Conservation (phyloP, 2,888 invertebrate genomes). For the Archips crataeganus region DNA sequence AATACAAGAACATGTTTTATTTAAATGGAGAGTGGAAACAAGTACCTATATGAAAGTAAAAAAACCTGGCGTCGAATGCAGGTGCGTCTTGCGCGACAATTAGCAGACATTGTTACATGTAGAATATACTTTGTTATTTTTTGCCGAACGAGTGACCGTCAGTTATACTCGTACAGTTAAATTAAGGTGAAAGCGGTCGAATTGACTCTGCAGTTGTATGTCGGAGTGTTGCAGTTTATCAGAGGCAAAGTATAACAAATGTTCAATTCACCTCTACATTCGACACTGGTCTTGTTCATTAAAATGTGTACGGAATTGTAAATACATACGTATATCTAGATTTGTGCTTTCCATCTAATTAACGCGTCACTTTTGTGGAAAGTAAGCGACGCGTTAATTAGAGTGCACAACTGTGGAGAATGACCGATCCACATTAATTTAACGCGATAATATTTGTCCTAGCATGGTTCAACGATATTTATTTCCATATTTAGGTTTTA, state of each 20-base stretch:
- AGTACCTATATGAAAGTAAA: neutral
- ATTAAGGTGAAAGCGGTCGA: neutral
- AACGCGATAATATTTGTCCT: neutral
- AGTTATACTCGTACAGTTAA: neutral
- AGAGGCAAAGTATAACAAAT: too few relatives aligned
- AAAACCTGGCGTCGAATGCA: constrained; percentile 7
- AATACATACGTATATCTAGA: neutral
- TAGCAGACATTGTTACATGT: constrained; percentile 1
- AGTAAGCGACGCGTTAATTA: too few relatives aligned
- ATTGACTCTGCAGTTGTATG: neutral
- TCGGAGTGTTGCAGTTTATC: neutral
- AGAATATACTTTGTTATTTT: neutral
- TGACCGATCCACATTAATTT: neutral
- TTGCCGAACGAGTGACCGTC: neutral
- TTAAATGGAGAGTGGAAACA: neutral
- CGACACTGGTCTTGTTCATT: neutral
- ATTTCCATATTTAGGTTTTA: neutral
- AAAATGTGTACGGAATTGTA: neutral
- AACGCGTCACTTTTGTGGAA: too few relatives aligned
- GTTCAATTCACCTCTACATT: neutral
- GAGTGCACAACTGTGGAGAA: too few relatives aligned
- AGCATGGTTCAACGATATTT: neutral
- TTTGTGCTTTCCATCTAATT: too few relatives aligned
- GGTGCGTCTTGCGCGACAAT: constrained; percentile 9
- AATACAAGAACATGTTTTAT: neutral